Percentiles rank a stretch among this genome's conserved stretches.
Evolutionary conservation across 2,797 vertebrate genomes (phyloP).

Genomic region (Eleutherodactylus coqui): DNA sequence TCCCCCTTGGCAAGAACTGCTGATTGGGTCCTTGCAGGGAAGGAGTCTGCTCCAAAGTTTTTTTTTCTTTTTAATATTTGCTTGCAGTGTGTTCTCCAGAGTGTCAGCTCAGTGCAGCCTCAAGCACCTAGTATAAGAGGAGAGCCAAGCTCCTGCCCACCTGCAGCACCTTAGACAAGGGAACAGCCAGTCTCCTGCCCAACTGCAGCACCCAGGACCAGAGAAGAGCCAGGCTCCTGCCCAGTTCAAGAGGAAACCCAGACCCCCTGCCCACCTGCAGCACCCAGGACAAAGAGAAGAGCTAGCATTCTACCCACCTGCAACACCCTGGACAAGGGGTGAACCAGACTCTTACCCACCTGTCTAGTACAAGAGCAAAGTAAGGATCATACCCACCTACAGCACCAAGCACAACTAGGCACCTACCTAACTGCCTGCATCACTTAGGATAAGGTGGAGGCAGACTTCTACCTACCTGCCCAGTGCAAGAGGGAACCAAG

Average conservation of each 20-base stretch:
- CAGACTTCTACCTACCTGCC: background rate
- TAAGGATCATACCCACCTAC: background rate
- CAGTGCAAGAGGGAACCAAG: background rate
- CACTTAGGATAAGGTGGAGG: background rate
- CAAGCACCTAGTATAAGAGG: constrained; percentile 44
- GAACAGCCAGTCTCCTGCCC: background rate
- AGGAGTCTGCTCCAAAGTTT: constrained; percentile 75
- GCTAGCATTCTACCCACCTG: too few relatives aligned
- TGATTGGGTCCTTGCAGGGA: constrained; percentile 84
- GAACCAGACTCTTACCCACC: background rate
- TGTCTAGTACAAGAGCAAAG: background rate
- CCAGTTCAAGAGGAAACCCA: background rate
- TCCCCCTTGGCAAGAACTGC: constrained; percentile 87
- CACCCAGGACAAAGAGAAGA: background rate
- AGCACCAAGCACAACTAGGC: background rate
- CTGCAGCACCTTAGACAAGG: background rate
- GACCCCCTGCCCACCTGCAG: too few relatives aligned
- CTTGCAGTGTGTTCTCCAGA: constrained; percentile 72
- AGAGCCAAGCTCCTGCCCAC: background rate
- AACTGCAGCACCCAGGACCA: background rate
- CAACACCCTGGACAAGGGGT: background rate
- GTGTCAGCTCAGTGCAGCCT: constrained; percentile 76
- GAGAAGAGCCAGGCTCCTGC: background rate
- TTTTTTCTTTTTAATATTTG: constrained; percentile 79
- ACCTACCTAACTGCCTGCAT: background rate